Conservation (phyloP, 2,888 invertebrate species). For the Noctua janthe region DNA sequence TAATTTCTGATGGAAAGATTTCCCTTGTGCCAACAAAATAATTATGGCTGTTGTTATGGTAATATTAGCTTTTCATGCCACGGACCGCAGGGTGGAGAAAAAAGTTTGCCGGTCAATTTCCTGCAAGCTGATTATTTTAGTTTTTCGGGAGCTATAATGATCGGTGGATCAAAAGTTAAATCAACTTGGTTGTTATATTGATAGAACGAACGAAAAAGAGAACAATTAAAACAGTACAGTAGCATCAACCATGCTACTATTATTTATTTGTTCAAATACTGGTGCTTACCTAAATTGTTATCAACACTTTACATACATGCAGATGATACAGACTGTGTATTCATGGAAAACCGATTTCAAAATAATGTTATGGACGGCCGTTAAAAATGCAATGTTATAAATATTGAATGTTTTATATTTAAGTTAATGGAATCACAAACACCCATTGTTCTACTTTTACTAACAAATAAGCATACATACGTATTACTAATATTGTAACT, state of each 20-base stretch:
- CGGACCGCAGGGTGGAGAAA: neutral
- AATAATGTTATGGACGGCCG: neutral
- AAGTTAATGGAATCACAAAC: constrained; percentile 45
- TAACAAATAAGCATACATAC: constrained; percentile 47
- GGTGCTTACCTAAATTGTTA: neutral
- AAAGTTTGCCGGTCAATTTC: constrained; percentile 47
- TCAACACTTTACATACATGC: neutral
- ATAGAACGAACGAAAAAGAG: neutral
- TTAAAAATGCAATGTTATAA: constrained; percentile 15
- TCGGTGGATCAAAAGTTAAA: constrained; percentile 2
- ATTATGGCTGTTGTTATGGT: constrained; percentile 41
- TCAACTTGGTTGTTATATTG: neutral
- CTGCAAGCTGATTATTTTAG: constrained; percentile 17
- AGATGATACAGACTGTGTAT: neutral
- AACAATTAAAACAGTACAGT: too few species aligned
- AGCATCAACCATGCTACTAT: neutral
- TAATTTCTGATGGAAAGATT: constrained; percentile 44
- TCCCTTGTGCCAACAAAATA: constrained; percentile 27
- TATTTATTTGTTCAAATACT: neutral
- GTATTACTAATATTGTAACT: constrained; percentile 28
- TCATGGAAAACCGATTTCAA: neutral
- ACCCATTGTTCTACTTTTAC: constrained; percentile 46
- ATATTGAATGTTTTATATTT: constrained; percentile 33
- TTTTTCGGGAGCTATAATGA: constrained; percentile 13
- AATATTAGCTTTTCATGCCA: constrained; percentile 24